Base-by-base conservation (phyloP, 2,113 vertebrate genomes). In the Sander lucioperca region DNA sequence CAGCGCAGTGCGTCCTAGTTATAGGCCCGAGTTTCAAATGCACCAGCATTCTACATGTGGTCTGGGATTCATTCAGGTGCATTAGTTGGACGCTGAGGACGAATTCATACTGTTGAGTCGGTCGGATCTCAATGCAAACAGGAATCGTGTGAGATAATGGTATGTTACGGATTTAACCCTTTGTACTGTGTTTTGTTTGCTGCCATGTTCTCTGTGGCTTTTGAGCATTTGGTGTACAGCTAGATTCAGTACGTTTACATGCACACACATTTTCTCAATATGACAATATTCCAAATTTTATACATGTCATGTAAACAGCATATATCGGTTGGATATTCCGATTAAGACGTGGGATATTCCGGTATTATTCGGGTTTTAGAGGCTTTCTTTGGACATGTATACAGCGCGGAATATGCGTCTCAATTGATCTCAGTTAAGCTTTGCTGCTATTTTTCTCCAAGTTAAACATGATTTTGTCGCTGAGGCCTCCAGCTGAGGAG, bases 81-180 rank as follows among this genome's bases (percentile, higher is more conserved):
- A 57, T 64, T 19, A 18, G 33, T 12, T 77, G 43, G 0, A 36
- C 7, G 36, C 77, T 75, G 33, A 23, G 23, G 59, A 36, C 33
- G 67, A 72, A 25, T 14, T 61, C 19, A 53, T 11, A 51, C 30
- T 36, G 23, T 6, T 39, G 54, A 69, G 51, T 21, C 30, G 39
- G 45, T 80, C 3, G 54, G 36, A 75, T 36, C 12, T 79, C 77
- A 36, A 15, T 84, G 78, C 61, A 67, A 57, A 56, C 48, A 14
- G 66, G 79, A 79, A 9, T 53, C 61, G 12, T 47, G 8, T 74
- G 53, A 74, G 27, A 80, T 50, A n/a, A 69, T 84, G 89, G 83
- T 92, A 91, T 54, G 86, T 86, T 74, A 5, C 10, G 5, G 27
- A 1, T 30, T 54, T 6, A 50, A 59, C 45, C 47, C 53, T 71